Percentiles rank a stretch among this genome's conserved stretches.
Conservation (phyloP, 2,888 invertebrate genomes). For the Andrena praecox region DNA sequence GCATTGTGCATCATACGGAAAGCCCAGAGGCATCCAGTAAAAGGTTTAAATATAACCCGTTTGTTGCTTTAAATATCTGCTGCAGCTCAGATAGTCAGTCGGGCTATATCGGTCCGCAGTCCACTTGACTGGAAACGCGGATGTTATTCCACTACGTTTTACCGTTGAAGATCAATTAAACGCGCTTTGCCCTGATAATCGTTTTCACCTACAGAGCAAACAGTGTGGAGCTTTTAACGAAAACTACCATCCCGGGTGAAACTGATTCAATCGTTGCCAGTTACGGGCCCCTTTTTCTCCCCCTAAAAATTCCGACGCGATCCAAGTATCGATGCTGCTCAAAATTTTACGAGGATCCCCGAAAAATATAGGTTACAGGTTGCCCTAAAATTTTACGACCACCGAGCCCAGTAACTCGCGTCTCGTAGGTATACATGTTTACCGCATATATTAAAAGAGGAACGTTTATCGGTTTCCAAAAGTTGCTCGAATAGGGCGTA, state of each 20-base stretch:
- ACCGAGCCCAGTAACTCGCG: conserved; percentile 7
- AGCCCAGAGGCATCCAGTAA: conserved; percentile 45
- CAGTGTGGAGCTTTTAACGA: not conserved
- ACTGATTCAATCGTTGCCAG: conserved; percentile 1
- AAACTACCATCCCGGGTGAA: not conserved
- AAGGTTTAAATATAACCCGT: conserved; percentile 64
- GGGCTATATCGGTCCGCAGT: conserved; percentile 56
- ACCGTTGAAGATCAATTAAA: conserved; percentile 40
- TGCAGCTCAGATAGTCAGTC: conserved; percentile 49
- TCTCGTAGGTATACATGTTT: conserved; percentile 12
- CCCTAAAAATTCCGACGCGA: not conserved
- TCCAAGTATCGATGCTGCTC: not conserved
- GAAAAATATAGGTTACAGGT: conserved; percentile 12
- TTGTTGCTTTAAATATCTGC: conserved; percentile 62
- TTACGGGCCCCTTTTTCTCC: not conserved
- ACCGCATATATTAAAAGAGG: conserved; percentile 6
- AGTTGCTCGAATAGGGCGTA: not conserved
- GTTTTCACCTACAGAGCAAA: not conserved
- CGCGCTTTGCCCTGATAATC: conserved; percentile 1
- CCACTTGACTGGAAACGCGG: conserved; percentile 56
- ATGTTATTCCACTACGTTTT: conserved; percentile 59
- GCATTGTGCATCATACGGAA: conserved; percentile 59
- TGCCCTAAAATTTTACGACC: conserved; percentile 38
- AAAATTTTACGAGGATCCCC: conserved; percentile 28
- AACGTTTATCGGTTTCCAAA: conserved; percentile 19